These are phyloP conservation scores for Drosophila virilis DNA, from an alignment of 1,140 invertebrate species.

Conservation along the genomic window DNA sequence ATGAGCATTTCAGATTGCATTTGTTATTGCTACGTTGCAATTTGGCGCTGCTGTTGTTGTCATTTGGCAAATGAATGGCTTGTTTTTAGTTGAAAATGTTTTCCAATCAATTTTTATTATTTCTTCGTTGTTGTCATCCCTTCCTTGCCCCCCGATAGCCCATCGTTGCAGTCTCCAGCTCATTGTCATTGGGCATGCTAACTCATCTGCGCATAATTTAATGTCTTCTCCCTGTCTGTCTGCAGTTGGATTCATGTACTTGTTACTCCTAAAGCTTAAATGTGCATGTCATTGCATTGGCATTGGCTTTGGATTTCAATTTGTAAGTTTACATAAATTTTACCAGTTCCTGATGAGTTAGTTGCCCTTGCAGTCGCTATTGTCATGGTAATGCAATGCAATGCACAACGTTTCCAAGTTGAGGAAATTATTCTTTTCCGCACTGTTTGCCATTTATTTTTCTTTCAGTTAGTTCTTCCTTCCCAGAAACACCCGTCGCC, in stretches of 20 bases:
- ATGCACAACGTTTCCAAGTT: conserved; percentile 17
- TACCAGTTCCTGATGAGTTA: conserved; percentile 68
- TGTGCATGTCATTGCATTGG: conserved; percentile 75
- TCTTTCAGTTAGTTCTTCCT: conserved; percentile 20
- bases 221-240: conserved; percentile 48
- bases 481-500: conserved; percentile 20
- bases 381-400: conserved; percentile 74
- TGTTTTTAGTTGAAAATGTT: conserved; percentile 79
- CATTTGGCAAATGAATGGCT: conserved; percentile 80
- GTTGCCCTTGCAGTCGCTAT: conserved; percentile 60
- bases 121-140: conserved; percentile 39
- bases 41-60: conserved; percentile 72
- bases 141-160: no score
- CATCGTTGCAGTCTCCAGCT: background rate
- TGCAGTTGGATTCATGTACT: conserved; percentile 15
- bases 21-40: conserved; percentile 67
- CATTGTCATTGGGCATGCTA: conserved; percentile 80
- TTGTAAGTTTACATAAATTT: conserved; percentile 82
- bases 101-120: conserved; percentile 84
- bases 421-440: conserved; percentile 66
- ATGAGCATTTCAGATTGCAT: conserved; percentile 61
- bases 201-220: conserved; percentile 84
- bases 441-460: conserved; percentile 36
- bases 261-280: conserved; percentile 50
- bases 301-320: conserved; percentile 72